Base-by-base conservation (phyloP, 1,140 invertebrate genomes). In the Anastrepha ludens region DNA sequence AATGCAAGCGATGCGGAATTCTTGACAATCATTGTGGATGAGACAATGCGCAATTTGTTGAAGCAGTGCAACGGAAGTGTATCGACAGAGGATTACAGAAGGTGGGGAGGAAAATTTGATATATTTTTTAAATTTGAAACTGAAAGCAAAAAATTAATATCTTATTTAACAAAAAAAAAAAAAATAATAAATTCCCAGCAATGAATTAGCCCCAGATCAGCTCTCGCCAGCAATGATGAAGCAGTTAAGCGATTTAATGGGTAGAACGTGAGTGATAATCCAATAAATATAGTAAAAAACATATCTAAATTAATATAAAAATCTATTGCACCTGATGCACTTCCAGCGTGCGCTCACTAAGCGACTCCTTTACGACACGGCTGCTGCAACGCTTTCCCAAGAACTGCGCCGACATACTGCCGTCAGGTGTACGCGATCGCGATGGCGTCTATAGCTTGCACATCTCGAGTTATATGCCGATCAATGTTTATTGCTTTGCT, bases 401-500 rank as follows among this genome's bases (percentile, higher is more conserved):
- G 9, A 81, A 3, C n/a, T 81, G 74, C 74, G 74, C 74, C 0
- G 74, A 81, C 9, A 81, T 81, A 55, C n/a, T 81, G n/a, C 74
- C 74, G 9, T 17, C 44, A 1, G 47, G 47, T 29, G 74, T 55
- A n/a, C 74, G 44, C n/a, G 74, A 81, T 55, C 74, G 50, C 20
- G n/a, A 81, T 8, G 74, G 41, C 20, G 74, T 81, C 74, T 81
- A 81, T 2, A 81, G 74, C 47, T 29, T 81, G 55, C 74, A 81
- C 74, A 81, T 81, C 6, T 81, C 74, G 17, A 47, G 74, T n/a
- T 81, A 55, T 55, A 81, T n/a, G n/a, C 74, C 74, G 2, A 81
- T 81, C 44, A 81, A 81, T 5, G 74, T 81, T n/a, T 81, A 81
- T 41, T 81, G 74, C 20, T 55, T 81, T 41, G 13, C 85, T 11